These are phyloP conservation scores for Serrognathus titanus DNA, from an alignment of 2,888 invertebrate species.

Conservation along the genomic window DNA sequence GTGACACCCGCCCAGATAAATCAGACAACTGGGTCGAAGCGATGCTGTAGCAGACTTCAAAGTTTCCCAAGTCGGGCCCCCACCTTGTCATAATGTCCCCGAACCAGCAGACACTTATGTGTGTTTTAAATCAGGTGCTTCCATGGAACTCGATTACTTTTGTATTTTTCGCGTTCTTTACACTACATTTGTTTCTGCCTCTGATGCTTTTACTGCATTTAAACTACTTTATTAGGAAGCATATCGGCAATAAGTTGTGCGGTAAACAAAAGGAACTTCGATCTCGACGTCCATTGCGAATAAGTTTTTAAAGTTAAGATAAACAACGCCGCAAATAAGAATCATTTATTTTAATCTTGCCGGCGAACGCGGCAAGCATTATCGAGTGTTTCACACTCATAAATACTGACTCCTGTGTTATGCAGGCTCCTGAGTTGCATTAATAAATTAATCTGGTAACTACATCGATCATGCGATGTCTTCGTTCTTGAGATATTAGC, in stretches of 20 bases:
- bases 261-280: slow-evolving; percentile 1
- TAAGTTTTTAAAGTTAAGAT: not conserved
- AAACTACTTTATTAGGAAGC: slow-evolving; percentile 24
- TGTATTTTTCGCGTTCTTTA: slow-evolving; percentile 22
- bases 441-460: not conserved
- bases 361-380: not conserved
- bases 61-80: slow-evolving; percentile 18
- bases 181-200: slow-evolving; percentile 25
- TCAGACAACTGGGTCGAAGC: slow-evolving; percentile 42
- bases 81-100: slow-evolving; percentile 35
- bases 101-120: slow-evolving; percentile 35
- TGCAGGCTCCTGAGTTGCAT: not conserved
- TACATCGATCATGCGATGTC: too few species aligned
- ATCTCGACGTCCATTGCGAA: not conserved
- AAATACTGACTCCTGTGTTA: not conserved
- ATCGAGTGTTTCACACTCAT: not conserved
- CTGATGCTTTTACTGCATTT: slow-evolving; percentile 25
- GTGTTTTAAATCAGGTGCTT: slow-evolving; percentile 36
- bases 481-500: too few species aligned
- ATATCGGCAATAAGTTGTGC: not conserved
- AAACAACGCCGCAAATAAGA: not conserved
- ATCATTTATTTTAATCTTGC: not conserved
- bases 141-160: slow-evolving; percentile 17
- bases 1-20: slow-evolving; percentile 39
- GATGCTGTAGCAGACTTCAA: slow-evolving; percentile 33